Percentiles rank a stretch among this genome's conserved stretches.
Evolutionary conservation across 2,888 invertebrate species (phyloP).

Genomic region (Leptarthrus brevirostris): DNA sequence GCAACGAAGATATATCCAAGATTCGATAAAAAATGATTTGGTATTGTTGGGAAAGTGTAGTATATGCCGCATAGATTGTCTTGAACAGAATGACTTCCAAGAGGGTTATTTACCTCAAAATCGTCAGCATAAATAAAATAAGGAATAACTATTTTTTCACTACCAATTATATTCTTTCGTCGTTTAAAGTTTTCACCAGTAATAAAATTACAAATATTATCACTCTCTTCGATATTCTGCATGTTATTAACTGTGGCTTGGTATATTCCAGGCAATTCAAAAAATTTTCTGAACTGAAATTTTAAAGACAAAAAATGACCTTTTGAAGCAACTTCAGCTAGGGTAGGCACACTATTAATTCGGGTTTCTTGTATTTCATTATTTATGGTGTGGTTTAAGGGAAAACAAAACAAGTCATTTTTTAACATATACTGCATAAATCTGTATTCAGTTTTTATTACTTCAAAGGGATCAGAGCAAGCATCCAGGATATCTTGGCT

Average conservation of each 20-base stretch:
- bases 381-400: too few relatives aligned
- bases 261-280: constrained; percentile 25
- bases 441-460: background rate
- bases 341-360: background rate
- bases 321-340: background rate
- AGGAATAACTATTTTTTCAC: too few relatives aligned
- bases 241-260: constrained; percentile 11
- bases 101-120: too few relatives aligned
- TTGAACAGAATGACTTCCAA: too few relatives aligned
- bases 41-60: constrained; percentile 35
- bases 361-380: background rate
- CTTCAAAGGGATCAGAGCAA: background rate
- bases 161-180: background rate
- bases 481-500: background rate
- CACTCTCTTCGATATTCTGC: background rate
- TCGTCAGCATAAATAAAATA: too few relatives aligned
- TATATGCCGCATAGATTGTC: constrained; percentile 37
- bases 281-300: constrained; percentile 39
- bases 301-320: constrained; percentile 11
- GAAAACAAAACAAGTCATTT: too few relatives aligned
- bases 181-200: constrained; percentile 3
- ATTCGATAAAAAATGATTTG: too few relatives aligned
- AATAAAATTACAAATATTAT: constrained; percentile 13
- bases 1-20: too few relatives aligned
- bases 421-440: too few relatives aligned